Evolutionary conservation across 2,113 vertebrate species (phyloP), one percentile per base, ranked within the genome.

Genomic region (Ameiurus melas): DNA sequence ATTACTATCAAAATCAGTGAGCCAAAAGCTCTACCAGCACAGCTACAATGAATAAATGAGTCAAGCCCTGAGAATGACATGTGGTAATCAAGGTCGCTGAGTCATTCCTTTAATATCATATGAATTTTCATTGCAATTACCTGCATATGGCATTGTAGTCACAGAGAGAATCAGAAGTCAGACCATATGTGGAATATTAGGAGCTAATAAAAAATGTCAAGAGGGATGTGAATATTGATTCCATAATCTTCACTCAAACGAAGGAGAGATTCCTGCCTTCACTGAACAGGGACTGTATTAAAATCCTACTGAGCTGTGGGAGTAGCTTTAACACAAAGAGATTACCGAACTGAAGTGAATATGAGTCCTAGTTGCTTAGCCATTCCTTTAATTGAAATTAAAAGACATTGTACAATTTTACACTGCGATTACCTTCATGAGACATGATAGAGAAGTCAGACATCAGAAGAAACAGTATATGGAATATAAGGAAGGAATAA

Each of bases 291-390:
- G 47, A 77, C 19, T 71, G 80, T 53, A 75, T 84, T 84, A 84
- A 87, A 70, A 84, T 58, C 68, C 70, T 83, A 70, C 81, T 88
- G 83, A 70, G 80, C 58, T 68, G 19, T 25, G 20, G 81, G 89
- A 90, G 89, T 12, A 27, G 68, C 64, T 85, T 27, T 71, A 68
- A 88, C 60, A 43, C 78, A 91, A 87, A 86, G 88, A 87, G 80
- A 94, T 92, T 93, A 91, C 19, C 36, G 79, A 89, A 87, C 53
- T 86, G 62, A 82, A 88, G 88, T 90, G 90, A 89, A 92, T 92
- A 89, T 84, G 58, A 90, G 82, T 79, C 36, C 62, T 47, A 77
- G 66, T 78, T 53, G 27, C 43, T 87, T 84, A 62, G 8, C 60
- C 22, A n/a, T 78, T 83, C 66, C 66, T 66, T 78, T 86, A 77